Conservation (phyloP, 2,797 vertebrate species). For the Poeciliopsis presidionis region DNA sequence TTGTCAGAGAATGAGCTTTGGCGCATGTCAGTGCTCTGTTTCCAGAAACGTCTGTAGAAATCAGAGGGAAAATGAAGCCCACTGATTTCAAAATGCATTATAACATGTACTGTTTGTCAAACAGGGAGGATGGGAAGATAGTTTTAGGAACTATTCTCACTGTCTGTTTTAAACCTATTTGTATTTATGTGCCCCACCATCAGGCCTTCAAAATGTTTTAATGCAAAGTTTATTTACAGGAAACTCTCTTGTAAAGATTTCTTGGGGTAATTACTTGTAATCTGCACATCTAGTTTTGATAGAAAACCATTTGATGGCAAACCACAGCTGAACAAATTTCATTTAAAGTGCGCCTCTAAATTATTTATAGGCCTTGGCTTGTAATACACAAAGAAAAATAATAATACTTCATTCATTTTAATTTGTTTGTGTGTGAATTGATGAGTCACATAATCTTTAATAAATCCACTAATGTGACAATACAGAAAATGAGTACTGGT, state of each 20-base stretch:
- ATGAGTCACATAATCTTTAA: not conserved
- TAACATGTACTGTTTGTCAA: not conserved
- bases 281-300: not conserved
- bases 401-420: not conserved
- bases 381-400: not conserved
- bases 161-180: not conserved
- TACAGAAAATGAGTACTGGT: not conserved
- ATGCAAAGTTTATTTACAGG: not conserved
- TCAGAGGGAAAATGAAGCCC: not conserved
- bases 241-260: not conserved
- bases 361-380: not conserved
- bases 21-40: not conserved
- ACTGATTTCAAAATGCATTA: not conserved
- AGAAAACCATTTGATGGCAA: not conserved
- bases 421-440: not conserved
- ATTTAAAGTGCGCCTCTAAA: not conserved
- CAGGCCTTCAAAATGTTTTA: not conserved
- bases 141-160: not conserved
- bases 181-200: not conserved
- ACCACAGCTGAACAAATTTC: not conserved
- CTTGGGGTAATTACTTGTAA: not conserved
- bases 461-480: not conserved
- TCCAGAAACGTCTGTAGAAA: not conserved
- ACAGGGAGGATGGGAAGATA: not conserved
- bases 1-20: constrained; percentile 3